Conservation (phyloP, 2,113 vertebrate species). For the Myotis davidii region DNA sequence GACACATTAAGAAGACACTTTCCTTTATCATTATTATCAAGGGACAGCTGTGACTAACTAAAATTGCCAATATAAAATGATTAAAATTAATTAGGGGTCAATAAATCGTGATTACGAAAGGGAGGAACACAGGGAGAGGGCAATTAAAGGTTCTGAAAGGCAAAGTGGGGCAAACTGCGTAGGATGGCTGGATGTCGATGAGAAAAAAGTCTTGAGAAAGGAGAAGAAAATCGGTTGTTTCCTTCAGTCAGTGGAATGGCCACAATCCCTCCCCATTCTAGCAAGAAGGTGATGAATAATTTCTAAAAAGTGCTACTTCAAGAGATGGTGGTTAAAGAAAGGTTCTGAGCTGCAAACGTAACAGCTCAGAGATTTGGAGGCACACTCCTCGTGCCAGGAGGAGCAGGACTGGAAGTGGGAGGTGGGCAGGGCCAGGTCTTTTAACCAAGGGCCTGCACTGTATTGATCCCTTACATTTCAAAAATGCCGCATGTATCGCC, state of each 20-base stretch:
- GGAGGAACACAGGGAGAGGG: background rate
- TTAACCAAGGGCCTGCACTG: accelerated
- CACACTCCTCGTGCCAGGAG: background rate
- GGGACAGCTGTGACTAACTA: background rate
- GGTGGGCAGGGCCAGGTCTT: accelerated
- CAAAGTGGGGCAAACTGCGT: background rate
- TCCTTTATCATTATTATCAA: background rate
- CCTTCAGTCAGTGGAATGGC: background rate
- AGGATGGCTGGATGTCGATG: background rate
- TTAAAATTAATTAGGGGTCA: background rate
- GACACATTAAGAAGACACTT: background rate
- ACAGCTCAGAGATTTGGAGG: background rate
- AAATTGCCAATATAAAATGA: background rate
- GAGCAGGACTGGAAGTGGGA: too few species aligned
- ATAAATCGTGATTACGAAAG: background rate
- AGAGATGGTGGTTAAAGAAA: background rate
- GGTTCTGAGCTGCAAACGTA: background rate
- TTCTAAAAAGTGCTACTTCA: background rate
- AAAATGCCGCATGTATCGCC: background rate
- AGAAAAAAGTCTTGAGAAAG: background rate
- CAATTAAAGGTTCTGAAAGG: background rate
- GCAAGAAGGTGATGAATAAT: background rate
- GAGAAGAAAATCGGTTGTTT: background rate
- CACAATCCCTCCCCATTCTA: background rate
- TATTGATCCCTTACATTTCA: background rate